Evolutionary conservation across 2,113 vertebrate genomes (phyloP).

Genomic region (Butorides virescens): DNA sequence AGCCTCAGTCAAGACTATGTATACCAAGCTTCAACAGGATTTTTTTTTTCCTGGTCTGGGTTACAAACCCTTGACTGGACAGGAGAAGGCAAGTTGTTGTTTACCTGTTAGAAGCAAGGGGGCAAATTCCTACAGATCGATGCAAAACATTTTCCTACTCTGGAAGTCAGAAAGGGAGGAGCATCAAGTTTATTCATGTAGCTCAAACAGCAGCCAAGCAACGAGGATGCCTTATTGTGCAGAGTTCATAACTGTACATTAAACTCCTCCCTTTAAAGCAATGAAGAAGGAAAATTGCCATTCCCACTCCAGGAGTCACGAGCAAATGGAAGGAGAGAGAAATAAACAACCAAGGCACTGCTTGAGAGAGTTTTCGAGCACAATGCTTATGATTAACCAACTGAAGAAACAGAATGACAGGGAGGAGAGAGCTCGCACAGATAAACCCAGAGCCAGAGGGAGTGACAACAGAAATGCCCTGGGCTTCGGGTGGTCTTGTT

Average conservation of each 20-base stretch:
- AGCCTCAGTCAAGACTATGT: neutral
- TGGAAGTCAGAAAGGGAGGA: constrained; percentile 39
- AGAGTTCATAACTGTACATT: neutral
- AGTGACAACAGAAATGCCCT: neutral
- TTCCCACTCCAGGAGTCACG: neutral
- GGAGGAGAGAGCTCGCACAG: neutral
- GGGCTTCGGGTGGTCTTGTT: constrained; percentile 40
- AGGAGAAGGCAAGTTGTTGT: constrained; percentile 14
- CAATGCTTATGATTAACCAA: constrained; percentile 27
- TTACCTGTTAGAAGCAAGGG: constrained; percentile 59
- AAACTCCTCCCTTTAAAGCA: neutral
- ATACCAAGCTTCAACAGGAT: neutral
- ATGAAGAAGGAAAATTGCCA: neutral
- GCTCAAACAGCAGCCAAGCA: constrained; percentile 28
- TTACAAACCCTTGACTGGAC: neutral
- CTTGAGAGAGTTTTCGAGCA: neutral
- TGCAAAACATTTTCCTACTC: constrained; percentile 26
- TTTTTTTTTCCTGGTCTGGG: neutral
- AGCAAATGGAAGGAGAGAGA: neutral
- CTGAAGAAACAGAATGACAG: neutral
- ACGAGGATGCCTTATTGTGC: constrained; percentile 10
- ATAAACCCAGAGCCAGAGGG: constrained; percentile 16
- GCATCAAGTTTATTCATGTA: constrained; percentile 46
- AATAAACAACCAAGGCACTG: neutral
- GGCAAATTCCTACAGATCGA: constrained; percentile 63